These are phyloP conservation scores for Pelobates fuscus DNA, from an alignment of 2,113 vertebrate species.

Conservation along the genomic window DNA sequence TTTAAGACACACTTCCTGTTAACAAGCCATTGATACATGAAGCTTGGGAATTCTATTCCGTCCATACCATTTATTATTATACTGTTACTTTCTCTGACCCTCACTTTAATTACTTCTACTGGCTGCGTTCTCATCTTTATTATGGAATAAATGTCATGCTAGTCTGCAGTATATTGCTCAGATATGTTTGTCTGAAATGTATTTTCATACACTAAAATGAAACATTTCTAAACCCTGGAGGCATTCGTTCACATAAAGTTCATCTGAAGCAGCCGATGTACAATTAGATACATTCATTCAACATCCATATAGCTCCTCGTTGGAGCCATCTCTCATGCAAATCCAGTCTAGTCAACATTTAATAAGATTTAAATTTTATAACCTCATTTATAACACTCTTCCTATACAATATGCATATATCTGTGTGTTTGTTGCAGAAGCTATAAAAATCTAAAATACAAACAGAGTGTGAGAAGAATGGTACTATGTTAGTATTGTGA, in stretches of 20 bases:
- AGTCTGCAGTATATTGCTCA: slow-evolving; percentile 1
- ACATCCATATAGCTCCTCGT: not conserved
- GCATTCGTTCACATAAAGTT: not conserved
- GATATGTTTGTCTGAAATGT: slow-evolving; percentile 22
- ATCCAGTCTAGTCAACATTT: no score
- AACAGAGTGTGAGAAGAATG: no score
- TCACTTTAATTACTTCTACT: not conserved
- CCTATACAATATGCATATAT: not conserved
- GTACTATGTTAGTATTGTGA: no score
- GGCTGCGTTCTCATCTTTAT: not conserved
- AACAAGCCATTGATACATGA: not conserved
- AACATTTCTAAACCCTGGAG: not conserved
- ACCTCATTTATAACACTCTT: no score
- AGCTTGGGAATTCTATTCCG: not conserved
- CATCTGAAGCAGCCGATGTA: not conserved
- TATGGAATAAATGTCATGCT: not conserved
- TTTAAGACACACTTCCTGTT: not conserved
- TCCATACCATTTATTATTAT: not conserved
- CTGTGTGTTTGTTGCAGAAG: no score
- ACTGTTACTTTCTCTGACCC: slow-evolving; percentile 25
- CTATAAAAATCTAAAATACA: no score
- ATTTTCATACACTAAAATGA: slow-evolving; percentile 5
- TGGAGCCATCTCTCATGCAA: not conserved
- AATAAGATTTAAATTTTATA: no score
- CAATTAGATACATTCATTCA: not conserved